Conservation (phyloP, 2,888 invertebrate species). For the Oligia latruncula region DNA sequence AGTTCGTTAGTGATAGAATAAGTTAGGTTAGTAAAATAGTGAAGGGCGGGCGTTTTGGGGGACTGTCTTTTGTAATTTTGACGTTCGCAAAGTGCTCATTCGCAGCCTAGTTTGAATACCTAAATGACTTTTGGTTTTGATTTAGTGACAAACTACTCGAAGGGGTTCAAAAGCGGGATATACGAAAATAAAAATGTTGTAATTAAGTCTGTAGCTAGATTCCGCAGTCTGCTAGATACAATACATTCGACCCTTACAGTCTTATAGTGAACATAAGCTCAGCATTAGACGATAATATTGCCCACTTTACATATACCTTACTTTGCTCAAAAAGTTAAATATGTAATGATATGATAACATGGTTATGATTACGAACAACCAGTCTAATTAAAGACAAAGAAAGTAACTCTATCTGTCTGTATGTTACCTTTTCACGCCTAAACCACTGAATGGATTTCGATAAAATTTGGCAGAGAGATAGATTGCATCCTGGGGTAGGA, state of each 20-base stretch:
- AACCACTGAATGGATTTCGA: no score
- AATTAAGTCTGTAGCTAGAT: neutral
- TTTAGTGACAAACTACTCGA: neutral
- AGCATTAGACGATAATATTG: neutral
- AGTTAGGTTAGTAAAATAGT: neutral
- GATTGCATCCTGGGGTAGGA: no score
- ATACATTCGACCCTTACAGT: neutral
- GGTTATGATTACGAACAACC: neutral
- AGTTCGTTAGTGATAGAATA: neutral
- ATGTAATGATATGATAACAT: neutral
- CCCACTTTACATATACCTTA: neutral
- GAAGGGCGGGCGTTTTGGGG: no score
- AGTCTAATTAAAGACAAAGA: neutral
- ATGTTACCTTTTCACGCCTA: no score
- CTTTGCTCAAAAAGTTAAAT: neutral
- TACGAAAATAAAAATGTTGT: neutral
- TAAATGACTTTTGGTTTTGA: no score
- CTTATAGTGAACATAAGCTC: neutral
- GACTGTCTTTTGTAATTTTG: no score
- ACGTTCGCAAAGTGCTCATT: no score
- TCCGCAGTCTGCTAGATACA: neutral
- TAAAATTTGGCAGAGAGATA: no score
- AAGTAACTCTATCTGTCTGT: no score
- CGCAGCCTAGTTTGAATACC: no score
- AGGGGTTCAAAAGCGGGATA: neutral